Percentiles rank a stretch among this genome's conserved stretches.
Evolutionary conservation across 2,113 vertebrate species (phyloP).

Genomic region (Rhynchopsitta pachyrhyncha): DNA sequence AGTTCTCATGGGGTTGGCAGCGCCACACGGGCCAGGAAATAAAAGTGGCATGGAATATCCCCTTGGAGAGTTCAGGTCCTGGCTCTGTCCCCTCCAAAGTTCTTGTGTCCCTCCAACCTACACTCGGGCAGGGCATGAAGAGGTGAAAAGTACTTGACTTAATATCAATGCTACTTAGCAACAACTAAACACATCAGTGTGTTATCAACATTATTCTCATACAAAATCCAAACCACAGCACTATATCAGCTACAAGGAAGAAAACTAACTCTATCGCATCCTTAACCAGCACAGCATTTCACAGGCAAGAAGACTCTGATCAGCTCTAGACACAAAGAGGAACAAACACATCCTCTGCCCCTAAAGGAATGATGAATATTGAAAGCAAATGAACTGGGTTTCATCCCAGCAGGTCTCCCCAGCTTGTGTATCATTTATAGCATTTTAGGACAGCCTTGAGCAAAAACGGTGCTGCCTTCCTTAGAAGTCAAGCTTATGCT

Average conservation of each 20-base stretch:
- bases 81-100: background rate
- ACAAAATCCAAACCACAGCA: background rate
- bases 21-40: background rate
- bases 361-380: background rate
- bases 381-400: background rate
- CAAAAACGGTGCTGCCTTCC: fast-evolving
- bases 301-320: background rate
- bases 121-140: background rate
- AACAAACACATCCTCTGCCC: background rate
- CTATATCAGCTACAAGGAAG: background rate
- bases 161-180: background rate
- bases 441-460: background rate
- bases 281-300: background rate
- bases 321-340: background rate
- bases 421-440: background rate
- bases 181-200: background rate
- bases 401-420: background rate
- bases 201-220: background rate
- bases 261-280: background rate
- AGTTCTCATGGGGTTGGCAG: background rate
- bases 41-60: background rate
- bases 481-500: background rate
- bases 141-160: background rate
- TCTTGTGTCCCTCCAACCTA: background rate
- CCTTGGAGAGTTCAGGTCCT: background rate